Evolutionary conservation across 2,888 invertebrate species (phyloP).

Genomic region (Odontocerum albicorne): DNA sequence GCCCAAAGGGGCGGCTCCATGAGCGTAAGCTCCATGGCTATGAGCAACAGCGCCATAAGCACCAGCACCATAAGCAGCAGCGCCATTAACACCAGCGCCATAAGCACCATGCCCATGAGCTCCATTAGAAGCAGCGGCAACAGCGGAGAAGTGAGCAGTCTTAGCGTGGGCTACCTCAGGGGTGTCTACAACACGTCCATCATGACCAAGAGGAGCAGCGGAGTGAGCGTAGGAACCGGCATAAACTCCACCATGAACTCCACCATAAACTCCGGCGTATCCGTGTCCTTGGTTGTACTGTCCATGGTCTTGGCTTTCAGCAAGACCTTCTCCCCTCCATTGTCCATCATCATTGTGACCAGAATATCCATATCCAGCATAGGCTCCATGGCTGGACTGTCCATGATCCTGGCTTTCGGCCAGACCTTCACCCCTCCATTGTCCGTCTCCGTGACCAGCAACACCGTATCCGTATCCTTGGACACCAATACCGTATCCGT

Average conservation of each 20-base stretch:
- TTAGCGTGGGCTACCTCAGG: constrained; percentile 56
- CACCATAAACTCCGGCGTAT: too few species aligned
- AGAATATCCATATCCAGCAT: neutral
- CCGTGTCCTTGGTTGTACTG: neutral
- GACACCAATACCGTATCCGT: too few species aligned
- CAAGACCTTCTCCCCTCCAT: constrained; percentile 8
- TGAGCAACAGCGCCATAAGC: neutral
- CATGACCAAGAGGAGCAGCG: constrained; percentile 46
- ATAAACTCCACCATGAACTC: too few species aligned
- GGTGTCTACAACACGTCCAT: constrained; percentile 60
- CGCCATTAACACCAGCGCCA: neutral
- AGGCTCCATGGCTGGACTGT: neutral
- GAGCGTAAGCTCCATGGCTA: neutral
- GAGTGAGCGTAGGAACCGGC: constrained; percentile 39
- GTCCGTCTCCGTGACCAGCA: too few species aligned
- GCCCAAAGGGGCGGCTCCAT: neutral
- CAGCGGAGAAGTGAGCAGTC: constrained; percentile 19
- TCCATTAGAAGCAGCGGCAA: neutral
- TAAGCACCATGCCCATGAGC: neutral
- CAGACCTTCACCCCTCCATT: constrained; percentile 24
- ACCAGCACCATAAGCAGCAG: neutral
- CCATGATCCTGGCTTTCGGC: constrained; percentile 10
- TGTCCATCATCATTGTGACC: constrained; percentile 1
- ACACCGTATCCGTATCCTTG: too few species aligned
- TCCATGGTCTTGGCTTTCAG: neutral